A percentile compares a stretch with the other conserved stretches of the same genome.
Conservation (phyloP, 1,140 invertebrate genomes). For the Alviniconcha marisindica region DNA sequence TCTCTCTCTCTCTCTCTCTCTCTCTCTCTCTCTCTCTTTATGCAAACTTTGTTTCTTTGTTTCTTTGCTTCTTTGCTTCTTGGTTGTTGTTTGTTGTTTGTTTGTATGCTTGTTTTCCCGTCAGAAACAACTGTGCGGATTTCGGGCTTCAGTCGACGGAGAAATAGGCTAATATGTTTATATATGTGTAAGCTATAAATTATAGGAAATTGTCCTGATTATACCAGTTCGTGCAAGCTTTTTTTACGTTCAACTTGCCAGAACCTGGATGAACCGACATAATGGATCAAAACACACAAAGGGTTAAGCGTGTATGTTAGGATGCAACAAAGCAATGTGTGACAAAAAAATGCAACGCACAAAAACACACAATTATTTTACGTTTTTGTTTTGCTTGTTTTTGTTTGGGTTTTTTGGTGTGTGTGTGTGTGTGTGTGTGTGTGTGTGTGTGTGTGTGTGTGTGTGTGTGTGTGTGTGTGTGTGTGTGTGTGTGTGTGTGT, state of each 20-base stretch:
- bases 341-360: no score
- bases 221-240: no score
- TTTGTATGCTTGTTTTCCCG: not conserved
- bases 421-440: not conserved
- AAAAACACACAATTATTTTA: no score
- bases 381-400: not conserved
- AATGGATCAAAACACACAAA: no score
- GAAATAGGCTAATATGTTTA: no score
- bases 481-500: not conserved
- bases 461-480: not conserved
- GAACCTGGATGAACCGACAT: no score
- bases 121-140: no score
- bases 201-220: no score
- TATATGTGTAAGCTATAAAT: not conserved
- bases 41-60: not conserved
- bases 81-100: not conserved
- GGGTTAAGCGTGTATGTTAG: no score
- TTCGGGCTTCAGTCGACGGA: no score
- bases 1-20: slow-evolving; percentile 40
- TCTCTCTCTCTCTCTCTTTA: slow-evolving; percentile 21
- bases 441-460: not conserved
- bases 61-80: not conserved
- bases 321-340: no score
- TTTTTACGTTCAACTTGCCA: no score
- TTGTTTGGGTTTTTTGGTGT: not conserved